These are phyloP conservation scores for Zaprionus vittiger DNA, from an alignment of 1,140 invertebrate genomes.

Conservation along the genomic window DNA sequence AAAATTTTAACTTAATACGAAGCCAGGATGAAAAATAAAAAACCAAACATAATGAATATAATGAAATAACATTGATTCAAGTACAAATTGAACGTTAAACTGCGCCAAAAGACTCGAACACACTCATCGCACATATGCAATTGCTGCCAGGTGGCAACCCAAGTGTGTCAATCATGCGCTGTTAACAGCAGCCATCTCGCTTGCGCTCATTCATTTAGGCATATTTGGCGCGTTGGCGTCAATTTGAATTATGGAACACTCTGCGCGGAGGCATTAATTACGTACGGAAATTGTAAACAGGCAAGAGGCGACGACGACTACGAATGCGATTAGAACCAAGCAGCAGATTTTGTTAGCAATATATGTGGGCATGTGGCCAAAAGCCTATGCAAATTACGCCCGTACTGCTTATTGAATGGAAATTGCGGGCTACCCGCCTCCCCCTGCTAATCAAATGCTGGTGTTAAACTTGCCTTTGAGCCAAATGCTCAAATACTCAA, in stretches of 20 bases:
- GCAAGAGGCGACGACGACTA: conserved; percentile 7
- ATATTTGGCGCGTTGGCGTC: conserved; percentile 74
- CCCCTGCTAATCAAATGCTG: conserved; percentile 58
- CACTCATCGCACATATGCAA: neutral
- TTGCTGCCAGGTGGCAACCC: conserved; percentile 41
- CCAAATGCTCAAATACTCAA: conserved; percentile 42
- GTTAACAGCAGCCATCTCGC: conserved; percentile 37
- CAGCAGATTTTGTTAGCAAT: conserved; percentile 29
- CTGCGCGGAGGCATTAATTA: conserved; percentile 62
- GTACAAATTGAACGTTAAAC: neutral
- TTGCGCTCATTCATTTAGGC: conserved; percentile 16
- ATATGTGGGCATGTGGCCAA: conserved; percentile 66
- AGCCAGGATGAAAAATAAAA: conserved; percentile 3
- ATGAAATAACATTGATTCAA: conserved; percentile 39
- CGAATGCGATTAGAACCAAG: conserved; percentile 60
- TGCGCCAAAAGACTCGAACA: neutral
- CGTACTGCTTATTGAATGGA: conserved; percentile 40
- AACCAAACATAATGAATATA: conserved; percentile 7
- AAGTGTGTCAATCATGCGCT: conserved; percentile 23
- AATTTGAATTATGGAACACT: conserved; percentile 62
- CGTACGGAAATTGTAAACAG: conserved; percentile 65
- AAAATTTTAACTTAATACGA: conserved; percentile 32
- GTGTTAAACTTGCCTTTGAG: conserved; percentile 65
- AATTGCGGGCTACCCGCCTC: conserved; percentile 24
- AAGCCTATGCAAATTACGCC: conserved; percentile 67